These are phyloP conservation scores for Embidobia sp. DNA, from an alignment of 2,888 invertebrate genomes.

Conservation along the genomic window DNA sequence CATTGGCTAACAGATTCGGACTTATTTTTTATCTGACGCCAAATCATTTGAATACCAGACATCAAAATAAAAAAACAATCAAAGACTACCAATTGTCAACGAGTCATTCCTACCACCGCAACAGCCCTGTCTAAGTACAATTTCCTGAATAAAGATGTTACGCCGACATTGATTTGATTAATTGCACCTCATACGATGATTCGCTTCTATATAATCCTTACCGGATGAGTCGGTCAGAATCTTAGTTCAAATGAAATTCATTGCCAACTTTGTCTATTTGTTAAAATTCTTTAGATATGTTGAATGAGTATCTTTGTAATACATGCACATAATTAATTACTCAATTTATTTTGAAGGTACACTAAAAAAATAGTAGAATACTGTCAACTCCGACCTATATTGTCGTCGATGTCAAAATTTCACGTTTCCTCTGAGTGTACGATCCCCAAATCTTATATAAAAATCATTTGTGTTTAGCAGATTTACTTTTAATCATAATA, in stretches of 20 bases:
- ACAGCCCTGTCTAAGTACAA: slow-evolving; percentile 42
- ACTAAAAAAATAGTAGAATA: too few species aligned
- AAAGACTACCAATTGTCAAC: slow-evolving; percentile 36
- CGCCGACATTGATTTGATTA: slow-evolving; percentile 25
- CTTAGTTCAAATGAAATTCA: background rate
- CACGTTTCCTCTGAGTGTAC: too few species aligned
- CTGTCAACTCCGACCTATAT: too few species aligned
- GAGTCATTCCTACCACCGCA: slow-evolving; percentile 15
- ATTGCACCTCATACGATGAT: slow-evolving; percentile 12
- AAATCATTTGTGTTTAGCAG: too few species aligned
- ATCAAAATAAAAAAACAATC: slow-evolving; percentile 53
- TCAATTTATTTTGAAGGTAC: too few species aligned
- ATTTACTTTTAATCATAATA: too few species aligned
- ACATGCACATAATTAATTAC: too few species aligned
- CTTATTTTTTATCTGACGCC: slow-evolving; percentile 9
- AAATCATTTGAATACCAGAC: slow-evolving; percentile 10
- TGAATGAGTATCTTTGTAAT: too few species aligned
- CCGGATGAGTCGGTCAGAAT: background rate
- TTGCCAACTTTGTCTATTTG: background rate
- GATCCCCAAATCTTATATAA: too few species aligned
- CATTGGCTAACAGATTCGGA: background rate
- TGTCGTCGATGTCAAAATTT: too few species aligned
- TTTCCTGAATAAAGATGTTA: slow-evolving; percentile 50
- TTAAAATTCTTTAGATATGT: too few species aligned
- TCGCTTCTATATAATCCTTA: slow-evolving; percentile 9